These are phyloP conservation scores for Pristionchus entomophagus DNA, from an alignment of 2,888 invertebrate genomes.

Conservation along the genomic window DNA sequence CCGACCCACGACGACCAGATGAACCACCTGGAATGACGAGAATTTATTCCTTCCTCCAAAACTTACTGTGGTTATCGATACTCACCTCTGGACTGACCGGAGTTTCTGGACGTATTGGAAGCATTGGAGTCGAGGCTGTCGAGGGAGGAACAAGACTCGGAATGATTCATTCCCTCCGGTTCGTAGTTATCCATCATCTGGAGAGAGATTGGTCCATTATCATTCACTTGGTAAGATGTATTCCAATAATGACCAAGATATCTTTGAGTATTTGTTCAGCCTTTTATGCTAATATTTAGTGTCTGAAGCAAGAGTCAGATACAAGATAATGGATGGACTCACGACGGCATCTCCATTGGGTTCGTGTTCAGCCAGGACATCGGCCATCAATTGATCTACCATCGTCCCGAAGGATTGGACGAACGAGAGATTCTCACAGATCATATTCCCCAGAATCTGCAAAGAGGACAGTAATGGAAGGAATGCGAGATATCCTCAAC, in stretches of 20 bases:
- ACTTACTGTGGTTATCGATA: not conserved
- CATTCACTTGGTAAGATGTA: too few relatives aligned
- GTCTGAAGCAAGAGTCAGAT: not conserved
- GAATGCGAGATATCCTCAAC: not conserved
- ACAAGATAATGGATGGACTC: not conserved
- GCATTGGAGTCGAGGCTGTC: conserved; percentile 47
- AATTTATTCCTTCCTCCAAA: not conserved
- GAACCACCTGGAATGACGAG: not conserved
- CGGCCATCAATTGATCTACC: conserved; percentile 68
- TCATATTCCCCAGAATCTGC: conserved; percentile 69
- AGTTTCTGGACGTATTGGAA: conserved; percentile 1
- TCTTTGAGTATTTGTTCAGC: too few relatives aligned
- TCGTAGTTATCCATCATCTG: conserved; percentile 34
- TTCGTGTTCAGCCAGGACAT: conserved; percentile 55
- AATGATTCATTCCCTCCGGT: conserved; percentile 51
- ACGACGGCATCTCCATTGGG: conserved; percentile 17
- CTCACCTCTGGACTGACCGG: not conserved
- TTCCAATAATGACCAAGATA: too few relatives aligned
- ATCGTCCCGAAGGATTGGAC: conserved; percentile 71
- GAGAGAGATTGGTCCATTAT: not conserved
- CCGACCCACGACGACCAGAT: not conserved
- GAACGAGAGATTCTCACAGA: conserved; percentile 73
- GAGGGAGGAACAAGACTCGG: conserved; percentile 57
- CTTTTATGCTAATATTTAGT: too few relatives aligned
- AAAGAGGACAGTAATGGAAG: conserved; percentile 19